Evolutionary conservation across 2,888 invertebrate genomes (phyloP).

Genomic region (Drosophila crucigera): DNA sequence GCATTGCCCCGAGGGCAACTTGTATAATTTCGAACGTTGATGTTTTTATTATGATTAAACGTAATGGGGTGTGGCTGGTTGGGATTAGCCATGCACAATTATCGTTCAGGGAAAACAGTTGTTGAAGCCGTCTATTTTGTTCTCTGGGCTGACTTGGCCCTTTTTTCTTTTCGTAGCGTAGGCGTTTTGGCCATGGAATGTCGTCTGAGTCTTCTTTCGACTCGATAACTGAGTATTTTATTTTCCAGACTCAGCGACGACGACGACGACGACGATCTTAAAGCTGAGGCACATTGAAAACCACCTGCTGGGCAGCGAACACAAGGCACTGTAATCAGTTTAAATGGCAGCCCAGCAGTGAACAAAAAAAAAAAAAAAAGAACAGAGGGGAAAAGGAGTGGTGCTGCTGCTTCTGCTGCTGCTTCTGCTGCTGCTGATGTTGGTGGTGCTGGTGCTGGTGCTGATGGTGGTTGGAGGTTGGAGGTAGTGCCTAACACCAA

Average conservation of each 20-base stretch:
- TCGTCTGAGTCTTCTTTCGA: slow-evolving; percentile 29
- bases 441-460: neutral
- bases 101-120: slow-evolving; percentile 48
- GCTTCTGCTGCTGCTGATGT: neutral
- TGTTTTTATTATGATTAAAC: slow-evolving; percentile 78
- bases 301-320: slow-evolving; percentile 80
- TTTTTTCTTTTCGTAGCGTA: slow-evolving; percentile 39
- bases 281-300: slow-evolving; percentile 62
- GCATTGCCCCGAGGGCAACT: slow-evolving; percentile 54
- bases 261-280: slow-evolving; percentile 29
- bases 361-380: neutral
- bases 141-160: neutral
- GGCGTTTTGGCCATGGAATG: slow-evolving; percentile 62
- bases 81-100: slow-evolving; percentile 61
- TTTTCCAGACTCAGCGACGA: slow-evolving; percentile 65
- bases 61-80: slow-evolving; percentile 74
- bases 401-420: neutral
- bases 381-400: slow-evolving; percentile 17
- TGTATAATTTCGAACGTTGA: slow-evolving; percentile 74
- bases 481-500: slow-evolving; percentile 13
- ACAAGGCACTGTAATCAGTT: slow-evolving; percentile 78
- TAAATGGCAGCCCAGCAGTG: slow-evolving; percentile 55
- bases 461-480: slow-evolving; percentile 5
- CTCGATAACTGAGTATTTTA: slow-evolving; percentile 41
- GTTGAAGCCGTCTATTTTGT: slow-evolving; percentile 14